Conservation (phyloP, 2,888 invertebrate species). For the Dryobotodes eremita region DNA sequence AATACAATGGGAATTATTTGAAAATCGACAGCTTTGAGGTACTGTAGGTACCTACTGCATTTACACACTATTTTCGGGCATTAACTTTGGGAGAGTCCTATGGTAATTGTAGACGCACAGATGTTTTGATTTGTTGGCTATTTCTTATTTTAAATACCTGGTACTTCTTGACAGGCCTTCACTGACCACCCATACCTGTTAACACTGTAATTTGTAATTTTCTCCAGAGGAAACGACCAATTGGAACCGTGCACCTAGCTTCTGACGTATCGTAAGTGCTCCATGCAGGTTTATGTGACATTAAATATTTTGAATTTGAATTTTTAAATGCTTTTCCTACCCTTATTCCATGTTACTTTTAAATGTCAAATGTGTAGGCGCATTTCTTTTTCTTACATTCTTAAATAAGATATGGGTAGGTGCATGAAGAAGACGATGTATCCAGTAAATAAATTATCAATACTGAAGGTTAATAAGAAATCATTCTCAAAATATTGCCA, state of each 20-base stretch:
- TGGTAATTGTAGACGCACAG: background rate
- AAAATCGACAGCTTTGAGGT: background rate
- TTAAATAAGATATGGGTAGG: background rate
- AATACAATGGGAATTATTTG: conserved; percentile 36
- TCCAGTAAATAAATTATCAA: conserved; percentile 9
- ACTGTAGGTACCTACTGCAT: background rate
- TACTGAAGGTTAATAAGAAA: background rate
- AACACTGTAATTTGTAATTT: background rate
- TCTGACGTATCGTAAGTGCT: background rate
- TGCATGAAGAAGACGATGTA: background rate
- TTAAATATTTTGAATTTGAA: background rate
- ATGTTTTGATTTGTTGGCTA: background rate
- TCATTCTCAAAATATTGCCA: conserved; percentile 35
- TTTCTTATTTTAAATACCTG: background rate
- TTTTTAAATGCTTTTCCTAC: background rate
- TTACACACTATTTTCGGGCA: too few species aligned
- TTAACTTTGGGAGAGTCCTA: background rate
- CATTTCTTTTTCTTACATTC: background rate
- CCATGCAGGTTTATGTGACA: background rate
- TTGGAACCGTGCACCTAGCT: background rate
- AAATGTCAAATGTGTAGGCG: background rate
- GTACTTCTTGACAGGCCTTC: background rate
- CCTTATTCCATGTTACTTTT: background rate
- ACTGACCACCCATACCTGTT: background rate
- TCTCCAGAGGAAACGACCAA: background rate